phyloP scores from a whole-genome alignment of 2,113 vertebrate species.

The Speoplatyrhinus poulsoni region DNA sequence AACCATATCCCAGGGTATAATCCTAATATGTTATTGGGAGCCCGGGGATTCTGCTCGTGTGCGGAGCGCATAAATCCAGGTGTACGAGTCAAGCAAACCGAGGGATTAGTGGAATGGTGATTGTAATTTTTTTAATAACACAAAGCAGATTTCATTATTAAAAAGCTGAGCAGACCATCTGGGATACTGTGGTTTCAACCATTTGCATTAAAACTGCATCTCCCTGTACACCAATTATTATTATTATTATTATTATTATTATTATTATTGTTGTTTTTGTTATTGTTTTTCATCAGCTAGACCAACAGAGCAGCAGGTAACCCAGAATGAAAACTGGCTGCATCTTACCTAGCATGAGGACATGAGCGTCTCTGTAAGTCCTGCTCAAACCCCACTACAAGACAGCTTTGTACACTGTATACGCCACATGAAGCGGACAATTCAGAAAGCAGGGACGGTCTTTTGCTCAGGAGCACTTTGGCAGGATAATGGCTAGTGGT shows the following conservation, averaged over 20 bases:
- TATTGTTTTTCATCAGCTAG: conserved; percentile 66
- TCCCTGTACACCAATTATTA: conserved; percentile 54
- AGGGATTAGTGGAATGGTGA: conserved; percentile 85
- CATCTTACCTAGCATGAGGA: conserved; percentile 41
- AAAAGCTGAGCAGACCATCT: conserved; percentile 75
- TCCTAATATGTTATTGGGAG: conserved; percentile 83
- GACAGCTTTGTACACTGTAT: too few relatives aligned
- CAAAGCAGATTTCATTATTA: conserved; percentile 90
- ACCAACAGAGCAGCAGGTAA: conserved; percentile 32
- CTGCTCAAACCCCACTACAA: too few relatives aligned
- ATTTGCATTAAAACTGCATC: conserved; percentile 26
- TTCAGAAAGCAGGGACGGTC: too few relatives aligned
- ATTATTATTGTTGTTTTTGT: conserved; percentile 45
- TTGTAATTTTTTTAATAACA: conserved; percentile 85
- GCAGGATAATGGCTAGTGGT: too few relatives aligned
- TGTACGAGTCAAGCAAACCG: conserved; percentile 84
- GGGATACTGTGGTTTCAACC: conserved; percentile 61
- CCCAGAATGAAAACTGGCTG: conserved; percentile 35
- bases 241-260: conserved; percentile 11
- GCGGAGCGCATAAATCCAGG: conserved; percentile 80
- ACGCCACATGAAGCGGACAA: too few relatives aligned
- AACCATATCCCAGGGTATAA: conserved; percentile 82
- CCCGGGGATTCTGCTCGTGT: conserved; percentile 75
- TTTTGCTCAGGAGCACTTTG: too few relatives aligned
- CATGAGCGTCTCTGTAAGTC: conserved; percentile 20